Evolutionary conservation across 2,888 invertebrate species (phyloP).

Genomic region (Drosophila kuntzei): DNA sequence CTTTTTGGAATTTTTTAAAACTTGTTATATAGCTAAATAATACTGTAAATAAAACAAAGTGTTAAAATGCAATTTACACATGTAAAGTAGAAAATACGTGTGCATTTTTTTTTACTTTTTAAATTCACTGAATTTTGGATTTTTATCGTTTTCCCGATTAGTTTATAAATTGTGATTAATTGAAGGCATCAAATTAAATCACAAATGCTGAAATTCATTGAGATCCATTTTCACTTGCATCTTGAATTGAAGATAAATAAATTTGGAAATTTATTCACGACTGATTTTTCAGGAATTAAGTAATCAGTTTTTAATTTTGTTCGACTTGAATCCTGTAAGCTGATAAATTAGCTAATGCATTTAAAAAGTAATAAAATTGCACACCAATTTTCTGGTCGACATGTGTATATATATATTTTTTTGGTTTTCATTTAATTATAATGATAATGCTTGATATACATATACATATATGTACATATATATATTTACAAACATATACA

Average conservation of each 20-base stretch:
- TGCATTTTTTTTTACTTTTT: background rate
- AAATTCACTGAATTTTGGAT: background rate
- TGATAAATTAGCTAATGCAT: background rate
- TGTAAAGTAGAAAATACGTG: background rate
- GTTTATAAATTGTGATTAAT: too few species aligned
- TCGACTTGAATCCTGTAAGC: too few species aligned
- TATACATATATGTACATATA: slow-evolving; percentile 21
- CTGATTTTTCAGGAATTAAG: too few species aligned
- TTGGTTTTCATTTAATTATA: slow-evolving; percentile 56
- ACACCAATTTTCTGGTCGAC: background rate
- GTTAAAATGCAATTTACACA: slow-evolving; percentile 12
- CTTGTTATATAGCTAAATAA: slow-evolving; percentile 23
- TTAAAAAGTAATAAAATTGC: background rate
- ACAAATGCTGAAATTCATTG: background rate
- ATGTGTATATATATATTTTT: slow-evolving; percentile 17
- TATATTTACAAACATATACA: slow-evolving; percentile 68
- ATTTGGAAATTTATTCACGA: too few species aligned
- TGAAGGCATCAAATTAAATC: too few species aligned
- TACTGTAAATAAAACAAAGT: slow-evolving; percentile 43
- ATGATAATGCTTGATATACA: slow-evolving; percentile 48
- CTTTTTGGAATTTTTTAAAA: slow-evolving; percentile 5
- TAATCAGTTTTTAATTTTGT: too few species aligned
- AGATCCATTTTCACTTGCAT: too few species aligned
- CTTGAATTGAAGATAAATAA: too few species aligned
- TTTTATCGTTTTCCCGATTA: too few species aligned